Conservation (phyloP, 2,797 vertebrate species). For the Anguilla anguilla region DNA sequence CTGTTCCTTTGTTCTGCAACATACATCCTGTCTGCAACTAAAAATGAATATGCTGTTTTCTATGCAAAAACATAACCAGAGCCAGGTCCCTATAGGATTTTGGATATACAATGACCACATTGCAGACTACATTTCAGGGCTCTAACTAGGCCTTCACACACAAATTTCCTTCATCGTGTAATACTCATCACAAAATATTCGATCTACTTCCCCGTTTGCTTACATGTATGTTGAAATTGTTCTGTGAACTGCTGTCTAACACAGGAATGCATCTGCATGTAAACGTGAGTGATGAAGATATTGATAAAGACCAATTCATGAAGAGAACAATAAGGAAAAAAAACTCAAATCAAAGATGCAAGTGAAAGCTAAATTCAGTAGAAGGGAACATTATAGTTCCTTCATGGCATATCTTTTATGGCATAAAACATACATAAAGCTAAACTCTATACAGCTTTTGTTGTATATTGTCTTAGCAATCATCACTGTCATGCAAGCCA, state of each 20-base stretch:
- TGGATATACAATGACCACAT: background rate
- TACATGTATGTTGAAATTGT: background rate
- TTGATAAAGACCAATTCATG: too few species aligned
- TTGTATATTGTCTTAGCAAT: too few species aligned
- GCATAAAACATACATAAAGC: too few species aligned
- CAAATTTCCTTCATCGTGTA: background rate
- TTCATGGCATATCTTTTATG: too few species aligned
- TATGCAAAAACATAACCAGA: background rate
- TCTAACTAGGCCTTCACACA: background rate
- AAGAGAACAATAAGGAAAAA: too few species aligned
- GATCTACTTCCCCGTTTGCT: background rate
- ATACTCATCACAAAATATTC: background rate
- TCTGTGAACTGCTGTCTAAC: background rate
- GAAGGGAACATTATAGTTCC: too few species aligned
- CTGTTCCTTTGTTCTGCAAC: background rate
- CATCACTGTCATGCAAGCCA: too few species aligned
- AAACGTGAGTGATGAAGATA: background rate
- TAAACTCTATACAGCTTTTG: too few species aligned
- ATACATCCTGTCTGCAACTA: background rate
- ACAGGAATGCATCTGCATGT: background rate
- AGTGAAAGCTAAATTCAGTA: too few species aligned
- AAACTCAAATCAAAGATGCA: too few species aligned
- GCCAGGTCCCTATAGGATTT: background rate
- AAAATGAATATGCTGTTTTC: background rate
- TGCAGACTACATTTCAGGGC: background rate